Evolutionary conservation across 2,797 vertebrate genomes (phyloP).

Genomic region (Avahi laniger): DNA sequence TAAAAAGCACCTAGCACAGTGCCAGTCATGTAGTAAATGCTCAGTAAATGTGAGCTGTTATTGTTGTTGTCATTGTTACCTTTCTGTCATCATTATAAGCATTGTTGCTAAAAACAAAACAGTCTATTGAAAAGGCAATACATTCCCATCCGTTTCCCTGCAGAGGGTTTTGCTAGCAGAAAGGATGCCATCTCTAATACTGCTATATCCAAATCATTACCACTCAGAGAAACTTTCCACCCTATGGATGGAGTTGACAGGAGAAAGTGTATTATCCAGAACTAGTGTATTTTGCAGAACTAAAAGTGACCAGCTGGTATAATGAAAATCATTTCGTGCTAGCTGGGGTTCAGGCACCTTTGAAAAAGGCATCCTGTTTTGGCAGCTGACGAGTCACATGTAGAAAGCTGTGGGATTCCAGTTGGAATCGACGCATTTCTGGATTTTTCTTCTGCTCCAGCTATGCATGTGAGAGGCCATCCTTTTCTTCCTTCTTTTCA

Average conservation of each 20-base stretch:
- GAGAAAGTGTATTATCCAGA: background rate
- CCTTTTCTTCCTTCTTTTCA: background rate
- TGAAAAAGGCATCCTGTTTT: background rate
- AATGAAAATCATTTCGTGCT: constrained; percentile 6
- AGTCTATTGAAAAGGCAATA: background rate
- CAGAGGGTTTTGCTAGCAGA: background rate
- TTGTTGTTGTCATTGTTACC: background rate
- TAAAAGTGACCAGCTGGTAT: background rate
- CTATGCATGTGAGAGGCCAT: background rate
- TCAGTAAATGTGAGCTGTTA: background rate
- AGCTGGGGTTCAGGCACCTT: background rate
- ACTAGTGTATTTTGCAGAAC: background rate
- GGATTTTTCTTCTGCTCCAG: background rate
- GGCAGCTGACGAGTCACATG: constrained; percentile 14
- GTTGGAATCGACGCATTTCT: background rate
- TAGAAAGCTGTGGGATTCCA: background rate
- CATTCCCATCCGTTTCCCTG: background rate
- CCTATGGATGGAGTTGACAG: background rate
- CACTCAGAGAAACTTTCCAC: constrained; percentile 1
- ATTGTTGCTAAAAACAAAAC: background rate
- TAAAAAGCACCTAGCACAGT: background rate
- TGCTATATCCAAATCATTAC: background rate
- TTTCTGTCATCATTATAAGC: background rate
- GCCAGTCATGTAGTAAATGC: background rate
- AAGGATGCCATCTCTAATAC: background rate